phyloP scores from a whole-genome alignment of 2,113 vertebrate species.

The Neodon shergylaensis region DNA sequence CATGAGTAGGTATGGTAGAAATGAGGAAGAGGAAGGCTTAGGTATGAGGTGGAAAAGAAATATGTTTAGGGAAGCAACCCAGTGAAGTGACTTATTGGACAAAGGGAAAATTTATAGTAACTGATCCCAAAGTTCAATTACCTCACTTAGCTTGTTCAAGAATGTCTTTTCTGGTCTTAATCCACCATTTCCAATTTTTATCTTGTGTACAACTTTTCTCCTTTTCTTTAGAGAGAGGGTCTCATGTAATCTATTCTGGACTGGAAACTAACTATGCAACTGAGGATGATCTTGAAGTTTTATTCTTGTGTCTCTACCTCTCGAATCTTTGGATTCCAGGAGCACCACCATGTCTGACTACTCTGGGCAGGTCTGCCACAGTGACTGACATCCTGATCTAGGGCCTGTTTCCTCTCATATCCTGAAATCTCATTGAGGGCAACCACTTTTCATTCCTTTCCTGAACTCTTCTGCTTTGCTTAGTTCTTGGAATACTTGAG shows the following conservation, averaged over 20 bases:
- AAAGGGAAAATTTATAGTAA: background rate
- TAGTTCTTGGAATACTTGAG: background rate
- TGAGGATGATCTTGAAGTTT: background rate
- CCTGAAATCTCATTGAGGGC: background rate
- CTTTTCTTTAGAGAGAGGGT: background rate
- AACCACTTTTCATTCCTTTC: background rate
- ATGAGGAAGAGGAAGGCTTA: background rate
- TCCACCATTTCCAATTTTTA: background rate
- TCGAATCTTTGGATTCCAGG: background rate
- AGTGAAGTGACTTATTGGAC: background rate
- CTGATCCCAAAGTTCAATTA: background rate
- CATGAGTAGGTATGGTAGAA: background rate
- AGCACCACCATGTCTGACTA: too few relatives aligned
- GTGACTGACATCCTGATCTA: background rate
- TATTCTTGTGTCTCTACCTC: background rate
- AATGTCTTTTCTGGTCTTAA: background rate
- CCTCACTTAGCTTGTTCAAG: background rate
- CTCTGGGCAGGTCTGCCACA: background rate
- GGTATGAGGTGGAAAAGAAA: background rate
- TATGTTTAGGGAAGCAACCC: background rate
- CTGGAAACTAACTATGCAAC: background rate
- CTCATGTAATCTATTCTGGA: background rate
- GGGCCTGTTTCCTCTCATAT: rapidly evolving
- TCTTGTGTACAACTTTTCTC: background rate
- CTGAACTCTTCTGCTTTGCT: background rate